A percentile compares a stretch with the other conserved stretches of the same genome.
Conservation (phyloP, 64 coral and sea anemone species). For the Acropora yongei region DNA sequence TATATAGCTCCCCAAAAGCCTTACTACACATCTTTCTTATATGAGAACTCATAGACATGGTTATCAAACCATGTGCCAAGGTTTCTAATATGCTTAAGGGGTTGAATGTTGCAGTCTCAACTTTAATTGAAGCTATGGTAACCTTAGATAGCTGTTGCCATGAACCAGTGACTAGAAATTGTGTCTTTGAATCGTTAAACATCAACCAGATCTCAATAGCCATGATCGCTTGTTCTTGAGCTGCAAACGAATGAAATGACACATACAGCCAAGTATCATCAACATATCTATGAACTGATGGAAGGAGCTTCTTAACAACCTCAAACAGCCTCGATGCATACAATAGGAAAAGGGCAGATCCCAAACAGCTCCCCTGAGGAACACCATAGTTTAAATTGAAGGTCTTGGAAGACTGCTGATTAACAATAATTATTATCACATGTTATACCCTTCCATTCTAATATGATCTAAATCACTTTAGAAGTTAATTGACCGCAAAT, state of each 20-base stretch:
- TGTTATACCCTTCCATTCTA: background rate
- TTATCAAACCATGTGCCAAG: background rate
- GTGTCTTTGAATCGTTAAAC: background rate
- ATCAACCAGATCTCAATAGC: background rate
- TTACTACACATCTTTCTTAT: background rate
- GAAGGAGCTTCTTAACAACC: too few species aligned
- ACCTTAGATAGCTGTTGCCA: conserved; percentile 30
- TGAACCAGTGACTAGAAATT: background rate
- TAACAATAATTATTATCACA: too few species aligned
- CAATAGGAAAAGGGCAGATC: too few species aligned
- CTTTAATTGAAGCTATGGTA: conserved; percentile 3
- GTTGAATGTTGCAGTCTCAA: background rate
- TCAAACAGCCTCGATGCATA: too few species aligned
- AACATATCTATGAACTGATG: background rate
- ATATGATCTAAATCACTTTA: conserved; percentile 36
- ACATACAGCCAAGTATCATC: background rate
- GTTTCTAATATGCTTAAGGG: background rate
- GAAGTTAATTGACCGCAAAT: too few species aligned
- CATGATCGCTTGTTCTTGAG: background rate
- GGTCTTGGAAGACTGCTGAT: too few species aligned
- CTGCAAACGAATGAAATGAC: background rate
- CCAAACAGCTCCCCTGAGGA: too few species aligned
- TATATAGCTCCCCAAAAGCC: background rate
- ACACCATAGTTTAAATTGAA: too few species aligned
- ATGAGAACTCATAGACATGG: background rate